Percentiles rank a stretch among this genome's conserved stretches.
Conservation (phyloP, 2,113 vertebrate genomes). For the Collichthys lucidus region DNA sequence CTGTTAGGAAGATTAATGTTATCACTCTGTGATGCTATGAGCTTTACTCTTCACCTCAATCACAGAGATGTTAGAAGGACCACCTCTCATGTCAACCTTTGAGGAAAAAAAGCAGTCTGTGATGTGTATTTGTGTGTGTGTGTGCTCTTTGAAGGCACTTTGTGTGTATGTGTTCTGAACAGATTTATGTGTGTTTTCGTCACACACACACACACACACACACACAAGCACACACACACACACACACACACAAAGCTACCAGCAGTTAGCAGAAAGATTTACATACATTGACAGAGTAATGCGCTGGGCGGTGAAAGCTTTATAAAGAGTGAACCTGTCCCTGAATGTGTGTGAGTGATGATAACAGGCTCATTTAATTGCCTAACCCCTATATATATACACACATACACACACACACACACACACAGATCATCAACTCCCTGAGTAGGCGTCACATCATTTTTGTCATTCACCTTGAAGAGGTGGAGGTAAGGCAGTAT, state of each 20-base stretch:
- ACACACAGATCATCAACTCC: constrained; percentile 40
- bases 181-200: constrained; percentile 51
- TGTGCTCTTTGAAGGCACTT: neutral
- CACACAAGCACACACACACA: constrained; percentile 11
- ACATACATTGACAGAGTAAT: constrained; percentile 74
- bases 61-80: constrained; percentile 62
- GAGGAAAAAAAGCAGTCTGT: constrained; percentile 11
- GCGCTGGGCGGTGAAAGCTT: constrained; percentile 61
- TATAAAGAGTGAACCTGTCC: constrained; percentile 64
- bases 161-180: constrained; percentile 39
- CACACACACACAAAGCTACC: constrained; percentile 13
- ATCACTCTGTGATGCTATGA: constrained; percentile 52
- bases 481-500: constrained; percentile 43
- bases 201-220: constrained; percentile 5
- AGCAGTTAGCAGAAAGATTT: constrained; percentile 68
- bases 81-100: constrained; percentile 53
- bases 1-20: constrained; percentile 61
- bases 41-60: constrained; percentile 67
- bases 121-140: constrained; percentile 20
- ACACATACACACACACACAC: neutral
- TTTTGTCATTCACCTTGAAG: constrained; percentile 66
- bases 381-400: constrained; percentile 37
- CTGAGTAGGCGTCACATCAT: constrained; percentile 34
- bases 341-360: constrained; percentile 76
- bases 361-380: constrained; percentile 75